Conservation (phyloP, 2,797 vertebrate genomes). For the Alca torda region DNA sequence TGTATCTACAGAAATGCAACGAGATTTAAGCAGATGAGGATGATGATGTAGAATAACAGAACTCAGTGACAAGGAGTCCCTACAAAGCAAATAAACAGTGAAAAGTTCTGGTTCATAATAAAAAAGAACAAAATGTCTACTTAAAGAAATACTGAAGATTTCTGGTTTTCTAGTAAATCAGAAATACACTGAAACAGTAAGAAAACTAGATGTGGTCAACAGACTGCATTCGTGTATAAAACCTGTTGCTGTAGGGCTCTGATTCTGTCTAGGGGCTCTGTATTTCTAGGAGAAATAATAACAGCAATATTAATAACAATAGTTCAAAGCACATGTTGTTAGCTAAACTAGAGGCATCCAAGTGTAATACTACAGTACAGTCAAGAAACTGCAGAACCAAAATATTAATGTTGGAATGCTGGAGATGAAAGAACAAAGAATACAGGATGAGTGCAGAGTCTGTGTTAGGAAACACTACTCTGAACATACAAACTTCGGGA, state of each 20-base stretch:
- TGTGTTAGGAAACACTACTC: neutral
- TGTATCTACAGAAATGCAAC: neutral
- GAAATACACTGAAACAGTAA: neutral
- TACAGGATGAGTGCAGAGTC: neutral
- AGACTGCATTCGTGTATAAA: neutral
- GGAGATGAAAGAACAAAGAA: slow-evolving; percentile 6
- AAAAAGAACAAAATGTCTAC: neutral
- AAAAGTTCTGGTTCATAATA: neutral
- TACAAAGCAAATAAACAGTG: neutral
- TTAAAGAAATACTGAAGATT: neutral
- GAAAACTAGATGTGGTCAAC: neutral
- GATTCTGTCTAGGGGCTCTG: neutral
- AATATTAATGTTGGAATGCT: slow-evolving; percentile 6
- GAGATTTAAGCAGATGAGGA: neutral
- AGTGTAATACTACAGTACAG: neutral
- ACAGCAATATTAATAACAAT: neutral
- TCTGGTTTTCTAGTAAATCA: neutral
- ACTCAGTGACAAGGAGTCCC: neutral
- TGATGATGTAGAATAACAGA: neutral
- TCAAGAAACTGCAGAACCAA: neutral
- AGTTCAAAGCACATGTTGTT: neutral
- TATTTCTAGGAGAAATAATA: neutral
- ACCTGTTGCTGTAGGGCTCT: neutral
- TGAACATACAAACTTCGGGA: neutral
- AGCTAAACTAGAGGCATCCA: neutral